phyloP scores from a whole-genome alignment of 2,888 invertebrate species.

The Phorcus lineatus region DNA sequence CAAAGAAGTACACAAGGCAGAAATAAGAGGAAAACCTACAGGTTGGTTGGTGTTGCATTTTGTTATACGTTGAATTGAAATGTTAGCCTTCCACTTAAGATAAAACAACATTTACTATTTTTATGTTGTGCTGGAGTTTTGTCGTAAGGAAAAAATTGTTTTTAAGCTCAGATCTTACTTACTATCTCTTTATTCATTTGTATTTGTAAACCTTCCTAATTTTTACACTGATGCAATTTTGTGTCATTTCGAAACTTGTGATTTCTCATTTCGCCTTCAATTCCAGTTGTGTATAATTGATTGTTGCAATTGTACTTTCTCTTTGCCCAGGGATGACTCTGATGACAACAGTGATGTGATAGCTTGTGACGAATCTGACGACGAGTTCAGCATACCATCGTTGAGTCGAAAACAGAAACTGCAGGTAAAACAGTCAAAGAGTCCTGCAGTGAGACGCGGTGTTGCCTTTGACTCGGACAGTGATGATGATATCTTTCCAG shows the following conservation, averaged over 20 bases:
- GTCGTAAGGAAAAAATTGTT: no score
- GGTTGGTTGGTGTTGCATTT: background rate
- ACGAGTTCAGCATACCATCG: conserved; percentile 38
- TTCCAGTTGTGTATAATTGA: background rate
- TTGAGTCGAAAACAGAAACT: conserved; percentile 34
- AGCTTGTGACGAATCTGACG: conserved; percentile 44
- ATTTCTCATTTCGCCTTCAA: no score
- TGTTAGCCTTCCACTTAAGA: no score
- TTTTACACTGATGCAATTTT: no score
- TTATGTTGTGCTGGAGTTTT: no score
- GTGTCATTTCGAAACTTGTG: no score
- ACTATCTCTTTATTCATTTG: no score
- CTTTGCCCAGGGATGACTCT: conserved; percentile 26
- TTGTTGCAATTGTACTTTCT: no score
- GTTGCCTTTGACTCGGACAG: conserved; percentile 45
- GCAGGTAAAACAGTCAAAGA: conserved; percentile 13
- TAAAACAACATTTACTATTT: no score
- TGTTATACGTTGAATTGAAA: no score
- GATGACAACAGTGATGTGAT: conserved; percentile 39
- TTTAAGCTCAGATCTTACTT: no score
- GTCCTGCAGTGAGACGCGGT: conserved; percentile 31
- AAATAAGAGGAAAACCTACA: conserved; percentile 24
- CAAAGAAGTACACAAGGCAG: conserved; percentile 26
- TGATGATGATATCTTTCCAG: conserved; percentile 44
- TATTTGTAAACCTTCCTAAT: no score